Evolutionary conservation across 2,888 invertebrate species (phyloP).

Genomic region (Brachyptera risi): DNA sequence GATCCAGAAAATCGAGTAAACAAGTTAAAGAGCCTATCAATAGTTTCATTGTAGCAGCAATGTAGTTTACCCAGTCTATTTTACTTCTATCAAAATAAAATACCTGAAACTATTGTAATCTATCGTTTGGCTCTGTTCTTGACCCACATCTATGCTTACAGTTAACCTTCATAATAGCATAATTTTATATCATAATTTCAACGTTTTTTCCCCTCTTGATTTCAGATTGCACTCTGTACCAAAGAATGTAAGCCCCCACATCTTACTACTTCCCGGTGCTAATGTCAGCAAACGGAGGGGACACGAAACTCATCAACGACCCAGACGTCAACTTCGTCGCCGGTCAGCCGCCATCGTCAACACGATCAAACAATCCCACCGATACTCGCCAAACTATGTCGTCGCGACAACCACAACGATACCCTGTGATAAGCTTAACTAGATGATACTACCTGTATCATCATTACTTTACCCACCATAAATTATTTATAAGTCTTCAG

Average conservation of each 20-base stretch:
- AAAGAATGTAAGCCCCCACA: background rate
- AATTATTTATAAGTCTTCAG: background rate
- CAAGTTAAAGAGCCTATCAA: too few species aligned
- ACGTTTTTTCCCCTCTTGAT: background rate
- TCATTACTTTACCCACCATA: slow-evolving; percentile 19
- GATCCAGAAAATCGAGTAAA: too few species aligned
- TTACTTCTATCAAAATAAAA: too few species aligned
- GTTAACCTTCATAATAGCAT: too few species aligned
- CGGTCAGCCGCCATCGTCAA: background rate
- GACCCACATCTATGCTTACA: too few species aligned
- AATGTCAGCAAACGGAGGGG: slow-evolving; percentile 11
- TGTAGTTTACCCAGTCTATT: too few species aligned
- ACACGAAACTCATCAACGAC: background rate
- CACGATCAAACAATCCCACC: too few species aligned
- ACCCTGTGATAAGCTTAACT: slow-evolving; percentile 17
- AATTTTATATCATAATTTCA: too few species aligned
- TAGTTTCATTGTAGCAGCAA: too few species aligned
- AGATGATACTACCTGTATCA: slow-evolving; percentile 27
- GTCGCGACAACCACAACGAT: background rate
- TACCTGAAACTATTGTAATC: too few species aligned
- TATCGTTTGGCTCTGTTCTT: too few species aligned
- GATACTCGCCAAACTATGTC: too few species aligned
- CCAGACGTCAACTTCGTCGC: background rate
- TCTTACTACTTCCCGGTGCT: background rate
- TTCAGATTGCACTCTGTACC: background rate